Evolutionary conservation across 1,140 invertebrate species (phyloP), one percentile per base, ranked within the genome.

Genomic region (Aplysia californica): DNA sequence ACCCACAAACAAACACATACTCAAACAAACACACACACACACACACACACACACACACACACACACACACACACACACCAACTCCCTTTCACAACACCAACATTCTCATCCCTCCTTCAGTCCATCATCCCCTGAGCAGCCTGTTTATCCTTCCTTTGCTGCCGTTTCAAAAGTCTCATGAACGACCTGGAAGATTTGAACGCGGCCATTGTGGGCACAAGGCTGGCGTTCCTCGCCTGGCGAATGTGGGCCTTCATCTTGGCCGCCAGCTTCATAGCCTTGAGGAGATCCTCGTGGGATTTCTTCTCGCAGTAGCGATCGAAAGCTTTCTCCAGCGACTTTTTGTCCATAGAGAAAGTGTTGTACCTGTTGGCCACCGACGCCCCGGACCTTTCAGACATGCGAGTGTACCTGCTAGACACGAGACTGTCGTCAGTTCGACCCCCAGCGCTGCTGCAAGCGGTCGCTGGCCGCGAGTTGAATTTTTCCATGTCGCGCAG

Each of bases 71-170:
- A n/a, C 44, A 50, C 44, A 10, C 44, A n/a, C 44, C 10, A 50
- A 50, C 10, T 50, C n/a, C 10, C n/a, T 15, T n/a, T 50, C n/a
- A 50, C 44, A n/a, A n/a, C 44, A 10, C 44, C 72, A 26, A 71
- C 97, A 92, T 6, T 64, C 31, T 64, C 10, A 67, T 21, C 35
- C 21, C 5, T 31, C 26, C 3, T 67, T 6, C 36, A 15, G 65
- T 20, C 10, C 15, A 6, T 5, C 26, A 31, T 3, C 3, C 35
- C 65, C 3, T 3, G 65, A 10, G 36, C 18, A 10, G 6, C 65
- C 23, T 3, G 15, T 26, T 44, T 69, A 3, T 69, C 67, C 5
- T 41, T 69, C 33, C 67, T 15, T 29, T 39, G 4, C 67, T 69
- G n/a, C 20, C 38, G 36, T 29, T 69, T 69, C 5, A 69, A 29